A percentile compares a stretch with the other conserved stretches of the same genome.
Conservation (phyloP, 1,140 invertebrate genomes). For the Drosophila pallidifrons region DNA sequence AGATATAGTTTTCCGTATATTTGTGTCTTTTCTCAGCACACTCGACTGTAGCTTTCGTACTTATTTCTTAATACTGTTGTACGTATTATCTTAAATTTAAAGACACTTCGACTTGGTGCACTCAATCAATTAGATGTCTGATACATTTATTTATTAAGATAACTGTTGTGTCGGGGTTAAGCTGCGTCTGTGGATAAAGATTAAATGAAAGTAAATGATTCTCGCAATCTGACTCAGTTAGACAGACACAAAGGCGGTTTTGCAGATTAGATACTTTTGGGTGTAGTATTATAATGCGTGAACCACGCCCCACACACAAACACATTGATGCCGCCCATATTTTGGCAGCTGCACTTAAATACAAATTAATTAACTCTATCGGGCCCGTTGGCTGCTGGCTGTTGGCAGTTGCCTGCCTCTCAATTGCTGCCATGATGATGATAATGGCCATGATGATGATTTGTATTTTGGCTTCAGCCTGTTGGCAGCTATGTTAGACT, state of each 20-base stretch:
- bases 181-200: neutral
- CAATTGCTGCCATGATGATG: constrained; percentile 46
- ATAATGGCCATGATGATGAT: constrained; percentile 29
- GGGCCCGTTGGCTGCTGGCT: constrained; percentile 11
- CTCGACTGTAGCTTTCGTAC: too few species aligned
- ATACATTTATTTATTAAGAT: neutral
- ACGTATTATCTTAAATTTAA: too few species aligned
- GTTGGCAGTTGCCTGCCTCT: constrained; percentile 11
- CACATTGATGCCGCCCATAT: constrained; percentile 11
- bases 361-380: constrained; percentile 77
- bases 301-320: constrained; percentile 16
- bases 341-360: constrained; percentile 58
- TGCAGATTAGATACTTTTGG: constrained; percentile 16
- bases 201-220: constrained; percentile 20
- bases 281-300: constrained; percentile 14
- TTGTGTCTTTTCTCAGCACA: too few species aligned
- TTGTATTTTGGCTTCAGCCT: constrained; percentile 4
- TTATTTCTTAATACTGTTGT: too few species aligned
- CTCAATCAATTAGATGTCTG: neutral
- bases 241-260: neutral
- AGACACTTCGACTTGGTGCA: neutral
- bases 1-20: too few species aligned
- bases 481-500: constrained; percentile 5
- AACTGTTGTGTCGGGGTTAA: neutral
- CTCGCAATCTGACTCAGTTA: neutral